Base-by-base conservation (phyloP, 2,888 invertebrate species). In the Oscheius sp. region DNA sequence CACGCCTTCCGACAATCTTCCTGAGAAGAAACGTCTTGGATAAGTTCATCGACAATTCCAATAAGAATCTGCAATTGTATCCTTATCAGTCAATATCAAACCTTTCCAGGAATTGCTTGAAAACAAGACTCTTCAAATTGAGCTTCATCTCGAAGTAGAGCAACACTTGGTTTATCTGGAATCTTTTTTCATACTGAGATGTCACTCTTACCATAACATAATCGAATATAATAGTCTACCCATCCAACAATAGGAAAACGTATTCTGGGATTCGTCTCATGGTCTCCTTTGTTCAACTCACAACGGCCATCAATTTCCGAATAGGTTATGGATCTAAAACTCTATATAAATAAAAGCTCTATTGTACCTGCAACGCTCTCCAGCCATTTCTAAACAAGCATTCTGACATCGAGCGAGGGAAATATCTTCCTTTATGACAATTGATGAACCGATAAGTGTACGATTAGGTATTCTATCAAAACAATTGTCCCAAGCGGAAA, bases 41-140 rank as follows among this genome's bases (percentile, higher is more conserved):
- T 68, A n/a, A 77, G 63, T 67, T 78, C 78, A 59, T 81, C 80
- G 1, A 80, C 79, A 24, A 81, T 75, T 47, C 80, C 80, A 30
- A 81, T 77, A 14, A 81, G 69, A 5, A 76, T 72, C 72, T 74
- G 33, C 8, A 33, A 54, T 4, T 4, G 26, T 54, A 3, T 56
- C n/a, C 41, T 3, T 41, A 6, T 14, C 5, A 2, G 20, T 33
- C n/a, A 22, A 14, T 9, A 59, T 22, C 20, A 20, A 9, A 65
- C 65, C 41, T 65, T 65, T 65, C 65, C 65, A 4, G 51, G 51
- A 22, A 51, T 65, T 2, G 41, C 22, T 8, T 65, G 41, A 38
- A 47, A 65, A 30, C 65, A 65, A 30, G 17, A 41, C 22, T 65
- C 65, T 44, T 26, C 28, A 28, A 65, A 65, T n/a, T 51, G 65